phyloP scores from a whole-genome alignment of 2,797 vertebrate species.

The Scomberomorus guttatus region DNA sequence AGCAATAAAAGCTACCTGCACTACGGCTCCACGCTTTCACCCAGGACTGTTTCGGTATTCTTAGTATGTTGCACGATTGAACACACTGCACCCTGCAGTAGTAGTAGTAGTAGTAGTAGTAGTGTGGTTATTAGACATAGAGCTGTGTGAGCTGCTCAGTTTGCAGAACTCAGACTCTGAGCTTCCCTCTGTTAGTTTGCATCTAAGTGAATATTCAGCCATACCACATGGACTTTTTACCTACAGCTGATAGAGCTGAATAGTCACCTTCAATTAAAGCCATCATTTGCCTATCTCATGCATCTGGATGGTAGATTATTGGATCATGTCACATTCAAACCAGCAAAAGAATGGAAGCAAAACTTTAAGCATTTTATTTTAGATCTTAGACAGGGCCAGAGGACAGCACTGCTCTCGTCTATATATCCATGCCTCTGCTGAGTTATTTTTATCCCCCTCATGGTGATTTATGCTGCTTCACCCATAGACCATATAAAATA shows the following conservation, averaged over 20 bases:
- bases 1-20: too few relatives aligned
- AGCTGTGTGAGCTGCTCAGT: background rate
- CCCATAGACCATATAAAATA: too few relatives aligned
- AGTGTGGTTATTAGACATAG: background rate
- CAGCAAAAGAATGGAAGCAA: background rate
- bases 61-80: background rate
- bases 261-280: constrained; percentile 44
- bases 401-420: too few relatives aligned
- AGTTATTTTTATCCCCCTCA: too few relatives aligned
- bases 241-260: background rate
- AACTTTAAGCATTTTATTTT: background rate
- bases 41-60: background rate
- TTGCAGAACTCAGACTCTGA: constrained; percentile 29
- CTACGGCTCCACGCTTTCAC: background rate
- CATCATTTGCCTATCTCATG: background rate
- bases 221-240: constrained; percentile 23
- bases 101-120: too few relatives aligned
- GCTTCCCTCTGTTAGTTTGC: constrained; percentile 5
- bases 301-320: background rate
- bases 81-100: background rate
- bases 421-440: too few relatives aligned
- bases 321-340: background rate
- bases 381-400: too few relatives aligned
- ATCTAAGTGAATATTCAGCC: constrained; percentile 34
- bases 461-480: too few relatives aligned